Evolutionary conservation across 2,888 invertebrate genomes (phyloP).

Genomic region (Bombyx huttoni): DNA sequence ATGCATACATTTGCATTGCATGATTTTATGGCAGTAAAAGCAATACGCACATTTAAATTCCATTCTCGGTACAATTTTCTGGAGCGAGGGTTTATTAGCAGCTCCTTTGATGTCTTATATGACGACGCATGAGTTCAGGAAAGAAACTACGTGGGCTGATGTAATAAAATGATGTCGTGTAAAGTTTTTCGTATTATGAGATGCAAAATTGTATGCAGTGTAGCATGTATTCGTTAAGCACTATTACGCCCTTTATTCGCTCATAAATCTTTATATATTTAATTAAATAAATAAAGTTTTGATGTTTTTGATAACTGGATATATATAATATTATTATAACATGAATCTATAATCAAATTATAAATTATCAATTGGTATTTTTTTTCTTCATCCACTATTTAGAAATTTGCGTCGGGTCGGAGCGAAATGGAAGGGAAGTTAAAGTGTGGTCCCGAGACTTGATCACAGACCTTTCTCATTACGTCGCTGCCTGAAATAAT

Average conservation of each 20-base stretch:
- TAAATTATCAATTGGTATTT: neutral
- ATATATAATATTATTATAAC: too few species aligned
- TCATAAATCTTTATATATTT: too few species aligned
- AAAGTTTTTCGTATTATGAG: too few species aligned
- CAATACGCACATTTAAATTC: neutral
- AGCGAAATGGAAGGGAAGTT: neutral
- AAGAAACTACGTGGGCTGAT: neutral
- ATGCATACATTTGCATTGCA: neutral
- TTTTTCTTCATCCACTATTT: neutral
- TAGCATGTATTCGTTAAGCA: too few species aligned
- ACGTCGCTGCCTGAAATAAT: slow-evolving; percentile 3
- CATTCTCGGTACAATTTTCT: neutral
- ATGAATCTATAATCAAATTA: too few species aligned
- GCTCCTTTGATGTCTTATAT: neutral
- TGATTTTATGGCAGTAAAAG: neutral
- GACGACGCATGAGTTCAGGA: neutral
- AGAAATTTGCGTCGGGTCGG: neutral
- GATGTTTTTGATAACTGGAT: too few species aligned
- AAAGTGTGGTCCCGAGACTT: neutral
- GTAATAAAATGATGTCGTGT: neutral
- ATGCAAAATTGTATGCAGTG: too few species aligned
- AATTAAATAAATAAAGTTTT: too few species aligned
- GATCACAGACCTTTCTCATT: slow-evolving; percentile 2
- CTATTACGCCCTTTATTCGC: too few species aligned
- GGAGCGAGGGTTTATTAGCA: neutral